Evolutionary conservation across 2,113 vertebrate genomes (phyloP), one percentile per base, ranked within the genome.

Genomic region (Candoia aspera): DNA sequence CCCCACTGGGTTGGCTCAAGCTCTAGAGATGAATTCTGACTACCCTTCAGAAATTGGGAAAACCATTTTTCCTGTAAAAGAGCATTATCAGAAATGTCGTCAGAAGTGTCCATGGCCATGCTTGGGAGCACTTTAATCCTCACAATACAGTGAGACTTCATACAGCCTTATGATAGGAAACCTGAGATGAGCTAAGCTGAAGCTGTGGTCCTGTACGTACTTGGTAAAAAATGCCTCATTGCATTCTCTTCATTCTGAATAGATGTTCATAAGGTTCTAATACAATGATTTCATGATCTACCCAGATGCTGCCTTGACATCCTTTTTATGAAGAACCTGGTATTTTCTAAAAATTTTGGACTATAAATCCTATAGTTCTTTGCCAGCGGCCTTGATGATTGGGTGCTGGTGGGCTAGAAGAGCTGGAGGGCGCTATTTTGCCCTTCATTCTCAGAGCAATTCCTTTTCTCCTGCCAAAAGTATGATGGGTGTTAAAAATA

Each of bases 11-110:
- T 24, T 11, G 11, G 12, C 24, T 8, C 57, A 49, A 96, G 96
- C 17, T 91, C 95, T 24, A 95, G 89, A 60, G 96, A 96, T 0
- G 97, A 97, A 84, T 93, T 97, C 94, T 97, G 87, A 94, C 96
- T 88, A 97, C 96, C 13, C 33, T 79, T 33, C 97, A 98, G 8
- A 97, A 24, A 96, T 49, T 92, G 86, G 42, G 91, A 90, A 5
- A 92, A 33, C 57, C 6, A 1, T 88, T 89, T 57, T 17, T 1
- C 23, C 29, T 33, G 60, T 55, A 86, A 33, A 29, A 87, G 4
- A 94, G 86, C 92, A 91, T 94, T 92, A 93, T 33, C 87, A 46
- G 93, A 94, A 87, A 21, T 23, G 9, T 8, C 23, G 19, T 17
- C 79, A 64, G 1, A 58, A 1, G 21, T 60, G 21, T 33, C 2